phyloP scores from a whole-genome alignment of 2,888 invertebrate genomes.

The Brachylomia viminalis region DNA sequence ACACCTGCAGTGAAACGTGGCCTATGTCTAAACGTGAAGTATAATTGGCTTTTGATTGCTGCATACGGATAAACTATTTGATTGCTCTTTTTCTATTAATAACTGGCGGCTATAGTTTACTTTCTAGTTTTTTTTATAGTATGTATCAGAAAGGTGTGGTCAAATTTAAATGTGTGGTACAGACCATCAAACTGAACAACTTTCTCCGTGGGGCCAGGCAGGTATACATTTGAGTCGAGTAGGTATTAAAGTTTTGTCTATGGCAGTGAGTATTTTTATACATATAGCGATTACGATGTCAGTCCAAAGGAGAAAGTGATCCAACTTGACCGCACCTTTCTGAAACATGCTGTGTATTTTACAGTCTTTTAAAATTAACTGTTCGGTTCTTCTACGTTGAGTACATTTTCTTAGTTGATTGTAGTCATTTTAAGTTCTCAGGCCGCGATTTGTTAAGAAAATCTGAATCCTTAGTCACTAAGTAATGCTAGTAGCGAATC shows the following conservation, averaged over 20 bases:
- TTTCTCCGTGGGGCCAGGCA: neutral
- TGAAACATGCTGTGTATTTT: neutral
- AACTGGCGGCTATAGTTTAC: neutral
- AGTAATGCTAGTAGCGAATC: neutral
- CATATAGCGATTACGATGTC: neutral
- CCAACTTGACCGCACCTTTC: neutral
- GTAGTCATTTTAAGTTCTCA: neutral
- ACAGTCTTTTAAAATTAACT: slow-evolving; percentile 21
- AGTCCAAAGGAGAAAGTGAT: neutral
- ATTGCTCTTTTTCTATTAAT: slow-evolving; percentile 12
- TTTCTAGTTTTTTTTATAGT: slow-evolving; percentile 7
- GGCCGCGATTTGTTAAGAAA: neutral
- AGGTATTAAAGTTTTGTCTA: neutral
- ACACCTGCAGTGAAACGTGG: slow-evolving; percentile 66
- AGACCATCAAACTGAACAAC: neutral
- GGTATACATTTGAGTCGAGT: neutral
- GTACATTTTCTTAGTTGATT: slow-evolving; percentile 19
- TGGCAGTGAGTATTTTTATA: neutral
- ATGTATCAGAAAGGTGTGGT: neutral
- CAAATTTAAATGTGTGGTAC: neutral
- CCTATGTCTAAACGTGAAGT: slow-evolving; percentile 54
- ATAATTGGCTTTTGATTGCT: slow-evolving; percentile 64
- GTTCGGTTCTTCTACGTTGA: slow-evolving; percentile 18
- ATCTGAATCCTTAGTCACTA: slow-evolving; percentile 19
- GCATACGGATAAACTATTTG: slow-evolving; percentile 53